Conservation (phyloP, 2,113 vertebrate genomes). For the Stigmatopora argus region DNA sequence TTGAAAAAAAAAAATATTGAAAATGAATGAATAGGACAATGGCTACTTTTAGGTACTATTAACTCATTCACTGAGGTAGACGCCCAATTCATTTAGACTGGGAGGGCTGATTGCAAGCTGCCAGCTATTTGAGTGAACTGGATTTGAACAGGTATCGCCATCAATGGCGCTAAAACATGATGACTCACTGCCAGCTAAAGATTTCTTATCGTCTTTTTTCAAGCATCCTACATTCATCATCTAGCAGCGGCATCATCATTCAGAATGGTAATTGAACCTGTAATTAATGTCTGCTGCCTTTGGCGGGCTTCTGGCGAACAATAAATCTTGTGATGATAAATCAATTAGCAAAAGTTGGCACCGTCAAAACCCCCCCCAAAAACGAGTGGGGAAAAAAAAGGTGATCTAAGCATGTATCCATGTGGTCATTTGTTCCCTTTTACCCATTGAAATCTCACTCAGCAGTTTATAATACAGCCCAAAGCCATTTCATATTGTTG, state of each 20-base stretch:
- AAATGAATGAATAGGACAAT: no score
- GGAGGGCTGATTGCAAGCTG: no score
- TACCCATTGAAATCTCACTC: slow-evolving; percentile 27
- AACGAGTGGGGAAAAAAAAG: background rate
- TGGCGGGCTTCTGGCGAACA: slow-evolving; percentile 13
- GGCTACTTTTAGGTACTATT: no score
- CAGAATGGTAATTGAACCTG: slow-evolving; percentile 20
- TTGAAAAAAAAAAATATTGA: no score
- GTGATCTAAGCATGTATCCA: background rate
- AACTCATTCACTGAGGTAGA: no score
- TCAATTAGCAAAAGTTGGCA: slow-evolving; percentile 17
- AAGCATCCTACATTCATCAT: background rate
- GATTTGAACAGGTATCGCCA: no score
- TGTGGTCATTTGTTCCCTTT: slow-evolving; percentile 26
- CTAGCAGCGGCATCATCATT: background rate
- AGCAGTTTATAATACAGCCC: slow-evolving; percentile 39
- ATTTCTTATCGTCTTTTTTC: background rate
- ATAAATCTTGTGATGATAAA: slow-evolving; percentile 13
- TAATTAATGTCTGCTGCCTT: slow-evolving; percentile 4
- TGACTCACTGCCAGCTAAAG: no score
- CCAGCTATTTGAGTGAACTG: no score
- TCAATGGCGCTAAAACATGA: no score
- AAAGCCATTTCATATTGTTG: slow-evolving; percentile 43
- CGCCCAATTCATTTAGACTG: no score
- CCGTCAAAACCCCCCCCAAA: slow-evolving; percentile 8